A percentile compares a stretch with the other conserved stretches of the same genome.
These are phyloP conservation scores for Cataglyphis cursor DNA, from an alignment of 2,888 invertebrate genomes.

Conservation along the genomic window DNA sequence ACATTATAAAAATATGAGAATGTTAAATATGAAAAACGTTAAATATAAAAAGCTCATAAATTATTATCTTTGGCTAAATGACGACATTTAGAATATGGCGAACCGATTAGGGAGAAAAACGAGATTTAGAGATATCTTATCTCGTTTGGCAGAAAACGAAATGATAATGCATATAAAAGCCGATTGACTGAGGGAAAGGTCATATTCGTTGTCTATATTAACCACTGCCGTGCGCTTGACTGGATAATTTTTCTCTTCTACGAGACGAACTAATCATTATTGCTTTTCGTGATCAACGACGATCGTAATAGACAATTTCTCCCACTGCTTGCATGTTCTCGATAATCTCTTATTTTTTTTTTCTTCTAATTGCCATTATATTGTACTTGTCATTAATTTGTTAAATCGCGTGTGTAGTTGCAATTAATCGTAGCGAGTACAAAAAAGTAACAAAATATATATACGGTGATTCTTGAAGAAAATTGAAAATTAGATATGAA, in stretches of 20 bases:
- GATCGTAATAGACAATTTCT: neutral
- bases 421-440: neutral
- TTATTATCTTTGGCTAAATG: slow-evolving; percentile 12
- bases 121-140: slow-evolving; percentile 53
- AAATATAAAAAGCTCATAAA: neutral
- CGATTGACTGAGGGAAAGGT: slow-evolving; percentile 39
- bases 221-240: slow-evolving; percentile 52
- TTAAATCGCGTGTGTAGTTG: neutral
- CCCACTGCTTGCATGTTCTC: neutral
- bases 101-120: slow-evolving; percentile 9
- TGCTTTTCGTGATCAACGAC: neutral
- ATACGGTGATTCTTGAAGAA: neutral
- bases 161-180: slow-evolving; percentile 29
- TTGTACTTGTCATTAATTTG: neutral
- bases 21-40: too few species aligned
- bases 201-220: slow-evolving; percentile 69
- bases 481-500: slow-evolving; percentile 23
- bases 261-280: neutral
- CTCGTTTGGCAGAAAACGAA: slow-evolving; percentile 41
- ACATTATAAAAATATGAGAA: too few species aligned
- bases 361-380: neutral
- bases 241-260: slow-evolving; percentile 64
- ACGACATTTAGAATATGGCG: neutral
- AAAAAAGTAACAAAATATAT: neutral
- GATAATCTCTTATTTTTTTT: neutral